Percentiles rank a stretch among this genome's conserved stretches.
These are phyloP conservation scores for Sebastes reedi DNA, from an alignment of 2,797 vertebrate species.

Conservation along the genomic window DNA sequence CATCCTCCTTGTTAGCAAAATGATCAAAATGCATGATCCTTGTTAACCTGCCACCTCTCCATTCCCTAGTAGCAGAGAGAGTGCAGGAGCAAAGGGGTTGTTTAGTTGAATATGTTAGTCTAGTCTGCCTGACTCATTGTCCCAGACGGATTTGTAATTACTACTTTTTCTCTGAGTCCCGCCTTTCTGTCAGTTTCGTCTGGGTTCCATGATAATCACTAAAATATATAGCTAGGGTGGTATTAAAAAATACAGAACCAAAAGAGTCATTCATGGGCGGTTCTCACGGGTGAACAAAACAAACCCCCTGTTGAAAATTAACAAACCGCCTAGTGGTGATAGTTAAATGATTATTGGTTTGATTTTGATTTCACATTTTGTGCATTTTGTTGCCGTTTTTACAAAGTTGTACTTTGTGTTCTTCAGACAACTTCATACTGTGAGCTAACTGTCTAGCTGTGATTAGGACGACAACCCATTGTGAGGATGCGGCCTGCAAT, in stretches of 20 bases:
- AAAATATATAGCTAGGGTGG: background rate
- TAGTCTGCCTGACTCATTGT: background rate
- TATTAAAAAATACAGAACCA: background rate
- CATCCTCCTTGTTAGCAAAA: background rate
- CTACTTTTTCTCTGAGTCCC: no score
- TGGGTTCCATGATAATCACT: background rate
- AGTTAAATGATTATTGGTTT: background rate
- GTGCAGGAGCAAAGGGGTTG: accelerated
- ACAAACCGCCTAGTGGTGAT: background rate
- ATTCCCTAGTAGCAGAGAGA: background rate
- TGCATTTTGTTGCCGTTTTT: background rate
- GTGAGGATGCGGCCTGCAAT: background rate
- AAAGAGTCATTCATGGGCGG: no score
- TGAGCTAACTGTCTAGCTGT: background rate
- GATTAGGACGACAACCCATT: background rate
- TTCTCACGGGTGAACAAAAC: background rate
- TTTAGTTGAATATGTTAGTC: background rate
- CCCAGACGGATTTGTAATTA: no score
- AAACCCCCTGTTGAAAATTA: background rate
- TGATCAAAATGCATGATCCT: background rate
- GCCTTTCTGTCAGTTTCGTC: background rate
- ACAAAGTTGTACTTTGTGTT: background rate
- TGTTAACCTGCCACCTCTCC: background rate
- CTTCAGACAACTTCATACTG: background rate
- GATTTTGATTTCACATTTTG: background rate